Evolutionary conservation across 2,113 vertebrate genomes (phyloP).

Genomic region (Mus spicilegus): DNA sequence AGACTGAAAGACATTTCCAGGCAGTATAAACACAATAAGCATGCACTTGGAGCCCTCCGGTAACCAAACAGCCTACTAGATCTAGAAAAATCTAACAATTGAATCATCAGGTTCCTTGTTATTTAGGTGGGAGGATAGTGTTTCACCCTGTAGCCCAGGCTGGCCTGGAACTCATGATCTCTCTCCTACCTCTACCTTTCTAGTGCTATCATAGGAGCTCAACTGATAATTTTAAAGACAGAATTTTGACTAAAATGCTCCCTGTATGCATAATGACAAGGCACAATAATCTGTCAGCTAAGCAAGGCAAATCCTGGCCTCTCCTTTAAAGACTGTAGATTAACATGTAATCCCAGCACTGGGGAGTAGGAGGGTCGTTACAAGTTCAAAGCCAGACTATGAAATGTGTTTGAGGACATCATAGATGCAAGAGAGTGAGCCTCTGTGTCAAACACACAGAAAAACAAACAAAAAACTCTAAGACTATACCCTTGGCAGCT

Average conservation of each 20-base stretch:
- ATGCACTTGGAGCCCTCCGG: background rate
- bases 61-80: background rate
- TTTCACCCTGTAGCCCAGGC: background rate
- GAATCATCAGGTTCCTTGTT: background rate
- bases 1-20: background rate
- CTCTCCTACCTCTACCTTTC: background rate
- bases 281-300: background rate
- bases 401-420: background rate
- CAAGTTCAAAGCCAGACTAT: background rate
- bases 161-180: background rate
- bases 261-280: background rate
- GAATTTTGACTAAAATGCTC: background rate
- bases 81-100: background rate
- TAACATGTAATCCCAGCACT: background rate
- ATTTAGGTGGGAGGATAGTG: background rate
- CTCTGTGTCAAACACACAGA: background rate
- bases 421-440: background rate
- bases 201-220: background rate
- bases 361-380: background rate
- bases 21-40: background rate
- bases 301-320: background rate
- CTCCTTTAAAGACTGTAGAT: background rate
- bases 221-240: slow-evolving; percentile 27
- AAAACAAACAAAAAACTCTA: background rate
- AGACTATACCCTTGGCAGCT: background rate